These are phyloP conservation scores for Agelaius tricolor DNA, from an alignment of 2,113 vertebrate genomes.

Conservation along the genomic window DNA sequence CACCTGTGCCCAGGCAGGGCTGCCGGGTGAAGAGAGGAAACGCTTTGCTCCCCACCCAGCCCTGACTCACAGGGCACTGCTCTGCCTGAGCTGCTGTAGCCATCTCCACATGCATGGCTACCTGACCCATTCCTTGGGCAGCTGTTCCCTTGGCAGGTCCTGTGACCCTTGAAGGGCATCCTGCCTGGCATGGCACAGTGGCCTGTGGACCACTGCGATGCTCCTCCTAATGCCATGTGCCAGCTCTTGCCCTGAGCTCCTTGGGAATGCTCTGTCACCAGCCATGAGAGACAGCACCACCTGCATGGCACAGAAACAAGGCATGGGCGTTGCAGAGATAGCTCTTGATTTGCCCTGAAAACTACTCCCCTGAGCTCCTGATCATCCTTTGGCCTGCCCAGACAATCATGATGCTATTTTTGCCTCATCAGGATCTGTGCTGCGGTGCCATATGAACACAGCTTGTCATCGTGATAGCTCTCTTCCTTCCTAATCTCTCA, in stretches of 20 bases:
- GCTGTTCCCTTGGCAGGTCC: background rate
- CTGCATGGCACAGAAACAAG: background rate
- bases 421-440: background rate
- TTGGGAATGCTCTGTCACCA: background rate
- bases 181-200: rapidly evolving
- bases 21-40: background rate
- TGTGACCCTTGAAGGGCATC: background rate
- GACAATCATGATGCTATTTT: background rate
- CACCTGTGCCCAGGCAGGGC: background rate
- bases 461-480: background rate
- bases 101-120: rapidly evolving
- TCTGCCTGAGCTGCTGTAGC: background rate
- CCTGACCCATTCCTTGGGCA: background rate
- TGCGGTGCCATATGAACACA: background rate
- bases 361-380: background rate
- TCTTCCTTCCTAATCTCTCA: slow-evolving; percentile 12
- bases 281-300: background rate
- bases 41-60: background rate
- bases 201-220: rapidly evolving
- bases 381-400: background rate
- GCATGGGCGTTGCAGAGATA: background rate
- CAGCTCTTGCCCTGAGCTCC: background rate
- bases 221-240: background rate
- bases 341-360: background rate
- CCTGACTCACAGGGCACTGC: background rate